Evolutionary conservation across 2,113 vertebrate species (phyloP), one percentile per base, ranked within the genome.

Genomic region (Benitochromis conjunctus): DNA sequence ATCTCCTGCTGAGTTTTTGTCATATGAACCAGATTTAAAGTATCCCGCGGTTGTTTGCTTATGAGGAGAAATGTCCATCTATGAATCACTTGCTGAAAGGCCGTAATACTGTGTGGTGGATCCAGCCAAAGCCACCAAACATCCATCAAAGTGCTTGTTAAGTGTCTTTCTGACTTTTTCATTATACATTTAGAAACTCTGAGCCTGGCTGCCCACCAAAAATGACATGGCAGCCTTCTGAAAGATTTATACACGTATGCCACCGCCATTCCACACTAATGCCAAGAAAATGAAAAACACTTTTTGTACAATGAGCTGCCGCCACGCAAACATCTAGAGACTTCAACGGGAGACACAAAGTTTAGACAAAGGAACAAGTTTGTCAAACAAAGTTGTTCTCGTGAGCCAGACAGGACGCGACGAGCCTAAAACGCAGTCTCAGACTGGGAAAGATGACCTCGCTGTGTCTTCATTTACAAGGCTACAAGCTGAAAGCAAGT

Each of bases 91-190:
- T 9, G 14, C 66, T 90, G 91, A 90, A 92, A 92, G 86, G 88
- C 89, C 55, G 89, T 85, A 94, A 92, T 93, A 94, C 80, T 19
- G 55, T 66, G 91, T 34, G 83, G 88, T 64, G 55, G 86, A 91
- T 85, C 81, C 48, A 77, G 88, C 91, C 90, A 89, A 89, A 93
- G 90, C 89, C 90, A 86, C 86, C 79, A 88, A 92, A 90, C 92
- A 93, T 93, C 89, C 88, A 95, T 94, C 91, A 92, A 69, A 90
- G 82, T 82, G 89, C 92, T 94, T 94, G 92, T 95, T 94, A 94
- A 91, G 92, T 89, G 90, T 95, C 90, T 85, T 93, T 89, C n/a
- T 10, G 89, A 89, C 86, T 87, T 93, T 93, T 91, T 93, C 87
- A 93, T 91, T 88, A 88, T 89, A 83, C 84, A 91, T 92, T 92